Evolutionary conservation across 1,140 invertebrate species (phyloP).

Genomic region (Papilio aristodemus): DNA sequence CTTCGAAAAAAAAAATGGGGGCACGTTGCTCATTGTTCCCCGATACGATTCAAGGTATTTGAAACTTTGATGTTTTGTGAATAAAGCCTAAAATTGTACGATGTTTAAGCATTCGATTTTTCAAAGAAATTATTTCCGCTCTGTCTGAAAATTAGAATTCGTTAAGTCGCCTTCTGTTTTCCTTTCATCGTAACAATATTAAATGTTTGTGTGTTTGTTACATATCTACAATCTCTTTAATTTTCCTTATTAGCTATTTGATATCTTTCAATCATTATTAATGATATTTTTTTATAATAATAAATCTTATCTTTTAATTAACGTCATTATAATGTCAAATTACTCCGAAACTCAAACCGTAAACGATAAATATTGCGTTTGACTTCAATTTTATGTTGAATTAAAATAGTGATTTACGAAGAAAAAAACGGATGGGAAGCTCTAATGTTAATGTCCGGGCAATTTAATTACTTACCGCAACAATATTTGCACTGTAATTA

Average conservation of each 20-base stretch:
- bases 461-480: slow-evolving; percentile 33
- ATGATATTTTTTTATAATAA: no score
- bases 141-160: slow-evolving; percentile 35
- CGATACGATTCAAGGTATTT: slow-evolving; percentile 34
- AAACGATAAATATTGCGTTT: no score
- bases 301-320: neutral
- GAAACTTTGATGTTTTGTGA: slow-evolving; percentile 2
- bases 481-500: slow-evolving; percentile 34
- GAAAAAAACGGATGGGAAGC: neutral
- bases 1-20: slow-evolving; percentile 37
- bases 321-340: neutral
- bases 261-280: no score
- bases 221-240: neutral
- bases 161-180: slow-evolving; percentile 33
- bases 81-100: slow-evolving; percentile 15
- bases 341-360: no score
- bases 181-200: slow-evolving; percentile 19
- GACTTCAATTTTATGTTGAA: no score
- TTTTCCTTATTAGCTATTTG: neutral
- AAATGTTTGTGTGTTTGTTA: slow-evolving; percentile 14
- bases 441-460: slow-evolving; percentile 12
- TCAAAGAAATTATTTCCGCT: slow-evolving; percentile 35
- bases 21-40: slow-evolving; percentile 38
- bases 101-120: slow-evolving; percentile 24
- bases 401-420: no score